These are phyloP conservation scores for Mirounga angustirostris DNA, from an alignment of 2,113 vertebrate species.

Conservation along the genomic window DNA sequence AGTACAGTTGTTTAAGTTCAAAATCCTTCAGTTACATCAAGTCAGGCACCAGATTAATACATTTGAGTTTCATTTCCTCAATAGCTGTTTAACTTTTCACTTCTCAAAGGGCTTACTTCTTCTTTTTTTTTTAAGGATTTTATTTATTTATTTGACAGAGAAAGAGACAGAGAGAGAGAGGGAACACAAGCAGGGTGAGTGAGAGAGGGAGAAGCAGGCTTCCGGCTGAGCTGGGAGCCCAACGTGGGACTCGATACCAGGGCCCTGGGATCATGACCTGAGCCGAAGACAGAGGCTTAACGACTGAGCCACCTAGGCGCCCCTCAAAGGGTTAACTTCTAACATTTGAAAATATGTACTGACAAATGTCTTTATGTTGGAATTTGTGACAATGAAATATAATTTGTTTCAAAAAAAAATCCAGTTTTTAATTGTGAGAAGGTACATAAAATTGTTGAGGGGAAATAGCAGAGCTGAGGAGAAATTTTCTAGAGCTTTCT, in stretches of 20 bases:
- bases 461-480: not conserved
- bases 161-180: too few relatives aligned
- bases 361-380: not conserved
- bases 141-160: too few relatives aligned
- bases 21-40: not conserved
- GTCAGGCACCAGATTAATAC: not conserved
- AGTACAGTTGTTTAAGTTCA: not conserved
- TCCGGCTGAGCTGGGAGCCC: too few relatives aligned
- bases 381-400: not conserved
- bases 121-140: too few relatives aligned
- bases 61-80: not conserved
- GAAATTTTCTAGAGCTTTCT: not conserved
- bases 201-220: too few relatives aligned
- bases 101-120: not conserved
- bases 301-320: too few relatives aligned
- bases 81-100: not conserved
- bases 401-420: not conserved
- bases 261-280: too few relatives aligned
- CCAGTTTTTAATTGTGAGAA: not conserved
- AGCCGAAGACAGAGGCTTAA: too few relatives aligned
- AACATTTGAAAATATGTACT: not conserved
- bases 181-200: too few relatives aligned
- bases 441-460: not conserved
- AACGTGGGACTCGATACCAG: too few relatives aligned
- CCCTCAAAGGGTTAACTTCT: not conserved